Evolutionary conservation across 2,888 invertebrate species (phyloP).

Genomic region (Limnephilus auricula): DNA sequence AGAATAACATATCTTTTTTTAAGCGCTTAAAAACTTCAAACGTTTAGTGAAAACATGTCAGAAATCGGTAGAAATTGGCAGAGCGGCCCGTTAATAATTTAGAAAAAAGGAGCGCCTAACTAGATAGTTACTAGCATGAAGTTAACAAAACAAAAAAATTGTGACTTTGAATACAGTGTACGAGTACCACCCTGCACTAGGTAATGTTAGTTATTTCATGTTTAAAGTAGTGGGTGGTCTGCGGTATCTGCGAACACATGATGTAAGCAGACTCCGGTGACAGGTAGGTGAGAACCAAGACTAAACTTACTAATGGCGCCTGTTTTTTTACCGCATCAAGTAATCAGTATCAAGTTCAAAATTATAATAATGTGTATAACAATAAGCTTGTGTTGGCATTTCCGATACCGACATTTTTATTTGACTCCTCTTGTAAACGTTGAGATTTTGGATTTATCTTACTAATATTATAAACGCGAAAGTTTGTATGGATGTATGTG

Average conservation of each 20-base stretch:
- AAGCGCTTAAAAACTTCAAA: too few species aligned
- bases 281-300: background rate
- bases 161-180: too few species aligned
- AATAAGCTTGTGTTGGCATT: background rate
- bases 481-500: too few species aligned
- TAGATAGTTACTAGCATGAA: too few species aligned
- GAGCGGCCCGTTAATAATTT: too few species aligned
- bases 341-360: background rate
- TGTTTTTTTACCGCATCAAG: background rate
- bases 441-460: too few species aligned
- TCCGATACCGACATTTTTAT: background rate
- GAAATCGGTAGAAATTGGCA: too few species aligned
- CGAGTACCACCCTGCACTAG: background rate
- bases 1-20: too few species aligned
- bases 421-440: background rate
- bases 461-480: too few species aligned
- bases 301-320: background rate
- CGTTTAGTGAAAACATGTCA: too few species aligned
- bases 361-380: background rate
- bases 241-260: background rate
- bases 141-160: too few species aligned
- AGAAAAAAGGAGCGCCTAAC: too few species aligned
- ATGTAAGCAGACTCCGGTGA: slow-evolving; percentile 7
- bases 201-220: background rate
- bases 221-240: slow-evolving; percentile 16